Evolutionary conservation across 1,140 invertebrate species (phyloP), one percentile per base, ranked within the genome.

Genomic region (Tribolium castaneum): DNA sequence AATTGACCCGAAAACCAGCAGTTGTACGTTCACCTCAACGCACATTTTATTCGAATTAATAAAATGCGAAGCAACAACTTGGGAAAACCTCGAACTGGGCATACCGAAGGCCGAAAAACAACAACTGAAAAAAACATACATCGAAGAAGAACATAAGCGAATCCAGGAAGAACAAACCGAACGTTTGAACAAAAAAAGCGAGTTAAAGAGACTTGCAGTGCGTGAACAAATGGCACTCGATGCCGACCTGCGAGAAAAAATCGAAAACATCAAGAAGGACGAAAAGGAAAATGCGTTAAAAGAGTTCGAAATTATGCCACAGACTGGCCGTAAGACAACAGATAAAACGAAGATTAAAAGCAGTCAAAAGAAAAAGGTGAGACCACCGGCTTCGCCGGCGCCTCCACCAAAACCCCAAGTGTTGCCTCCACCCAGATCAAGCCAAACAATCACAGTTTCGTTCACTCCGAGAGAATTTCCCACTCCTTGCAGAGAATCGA

Each of bases 401-500:
- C 9, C 35, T 78, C 82, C 86, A 80, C 34, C 56, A 77, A 59
- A 39, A 39, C 34, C 34, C 6, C 34, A 39, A 10, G 34, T 39
- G 9, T 39, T 91, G 35, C 93, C 92, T 10, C 86, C 88, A 54
- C 88, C 92, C 6, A 89, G 95, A 84, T 84, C 89, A 83, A 85
- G 80, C 66, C 89, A 88, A 22, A 88, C 87, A 14, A 90, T 96
- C 51, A 87, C 90, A 73, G 90, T 96, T 9, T 90, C 86, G 30
- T 96, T 96, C 84, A 95, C 95, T 0, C 90, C 92, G 7, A 87
- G 95, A 75, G 89, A 90, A 52, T 96, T 97, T 86, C 93, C 94
- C 2, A 97, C 96, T 7, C 95, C 96, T 0, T 92, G 91, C 14
- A 88, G 96, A 84, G 95, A 97, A 86, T 96, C 95, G 4, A 89